Evolutionary conservation across 2,113 vertebrate genomes (phyloP), one percentile per base, ranked within the genome.

Genomic region (Taurulus bubalis): DNA sequence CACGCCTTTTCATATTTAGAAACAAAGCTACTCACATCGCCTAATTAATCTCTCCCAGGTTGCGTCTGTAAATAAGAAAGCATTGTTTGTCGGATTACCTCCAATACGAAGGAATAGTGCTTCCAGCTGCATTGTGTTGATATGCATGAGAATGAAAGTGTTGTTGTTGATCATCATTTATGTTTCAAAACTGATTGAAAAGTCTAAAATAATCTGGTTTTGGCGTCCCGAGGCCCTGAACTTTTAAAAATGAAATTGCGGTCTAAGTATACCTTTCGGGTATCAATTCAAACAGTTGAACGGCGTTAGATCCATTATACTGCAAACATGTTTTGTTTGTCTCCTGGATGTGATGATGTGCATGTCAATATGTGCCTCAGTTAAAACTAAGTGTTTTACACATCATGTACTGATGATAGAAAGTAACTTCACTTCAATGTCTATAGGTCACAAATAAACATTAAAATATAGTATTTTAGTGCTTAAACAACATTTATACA

Each of bases 1-100:
- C 76, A 78, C 32, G 26, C 62, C 78, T 80, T 59, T 77, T 80
- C 62, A 68, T 89, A 76, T 81, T 83, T 84, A 83, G 79, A 86
- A 32, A 49, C 62, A 53, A 38, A 58, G 28, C 49, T 34, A 24
- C 65, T 79, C 67, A 15, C 49, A 70, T 82, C 24, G n/a, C 42
- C 83, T 75, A 79, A 88, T 85, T 91, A 76, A 91, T 87, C 80
- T 79, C 77, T 77, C 38, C 59, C 60, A 66, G 38, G 75, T 77
- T 64, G 82, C 51, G 1, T 69, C 69, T 36, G 72, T 82, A 88
- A 84, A 82, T 85, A 79, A 64, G 53, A 67, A 49, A 63, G 66
- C 65, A 40, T 69, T 77, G 71, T 82, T 80, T 0, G 18, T 72
- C 49, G 72, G 68, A 82, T 91, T 83, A 83, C 36, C n/a, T 80